Evolutionary conservation across 2,113 vertebrate species (phyloP), one percentile per base, ranked within the genome.

Genomic region (Osmerus mordax): DNA sequence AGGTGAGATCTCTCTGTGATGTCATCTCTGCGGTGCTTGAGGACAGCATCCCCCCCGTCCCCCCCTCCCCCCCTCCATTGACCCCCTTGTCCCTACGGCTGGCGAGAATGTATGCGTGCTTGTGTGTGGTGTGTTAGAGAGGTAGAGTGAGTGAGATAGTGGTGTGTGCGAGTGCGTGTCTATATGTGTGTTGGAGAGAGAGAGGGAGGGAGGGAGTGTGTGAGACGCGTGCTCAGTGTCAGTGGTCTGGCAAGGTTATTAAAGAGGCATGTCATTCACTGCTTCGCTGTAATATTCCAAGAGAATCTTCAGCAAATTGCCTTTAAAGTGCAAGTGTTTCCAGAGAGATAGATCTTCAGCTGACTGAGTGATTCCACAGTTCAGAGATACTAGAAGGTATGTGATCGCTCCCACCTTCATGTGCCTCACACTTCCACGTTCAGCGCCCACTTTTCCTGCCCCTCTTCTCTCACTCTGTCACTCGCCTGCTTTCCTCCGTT

Each of bases 1-100:
- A 70, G 77, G 52, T 67, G 69, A 71, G 41, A 61, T 59, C 23
- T 12, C 67, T 54, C 47, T 56, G 56, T 25, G 60, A 71, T 56
- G 56, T 64, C 67, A 61, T 23, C 0, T 1, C 21, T 18, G 52
- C 59, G 21, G 29, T 32, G 29, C 29, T 1, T 32, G 29, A 8
- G 41, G 28, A 13, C 18, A 55, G 67, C n/a, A 16, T 9, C 29
- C 15, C 68, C 12, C 28, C 25, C 13, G 16, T 7, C 9, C 32
- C 29, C 29, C 13, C 9, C 28, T 16, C 23, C 62, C 28, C 16
- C 6, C 62, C 61, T 25, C 4, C 28, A 1, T 13, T 18, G 14
- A 16, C 6, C 32, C 62, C 29, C 25, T 29, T 3, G 29, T 25
- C 25, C 29, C 36, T 41, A 9, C 36, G 6, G 36, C 36, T 41